phyloP scores from a whole-genome alignment of 2,113 vertebrate species.

The Podocnemis expansa region DNA sequence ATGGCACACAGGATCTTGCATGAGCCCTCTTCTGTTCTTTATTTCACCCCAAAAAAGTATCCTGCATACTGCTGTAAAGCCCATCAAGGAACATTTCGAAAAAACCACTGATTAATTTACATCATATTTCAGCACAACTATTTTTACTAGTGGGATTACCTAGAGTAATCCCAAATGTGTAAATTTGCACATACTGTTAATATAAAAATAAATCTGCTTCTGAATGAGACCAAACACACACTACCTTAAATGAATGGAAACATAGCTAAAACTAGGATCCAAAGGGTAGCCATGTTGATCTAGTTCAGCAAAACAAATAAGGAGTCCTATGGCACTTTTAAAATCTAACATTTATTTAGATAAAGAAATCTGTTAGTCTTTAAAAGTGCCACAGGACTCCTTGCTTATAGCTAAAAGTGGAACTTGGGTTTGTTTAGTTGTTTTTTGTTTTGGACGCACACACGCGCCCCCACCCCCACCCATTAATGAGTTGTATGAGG shows the following conservation, averaged over 20 bases:
- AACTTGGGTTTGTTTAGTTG: fast-evolving
- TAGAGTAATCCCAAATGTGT: not conserved
- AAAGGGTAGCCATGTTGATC: too few species aligned
- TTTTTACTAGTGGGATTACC: not conserved
- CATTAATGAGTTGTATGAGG: not conserved
- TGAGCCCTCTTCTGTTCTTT: not conserved
- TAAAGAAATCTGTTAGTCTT: too few species aligned
- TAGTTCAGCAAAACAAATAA: too few species aligned
- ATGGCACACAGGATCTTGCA: not conserved
- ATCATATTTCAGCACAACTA: not conserved
- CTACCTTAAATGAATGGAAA: not conserved
- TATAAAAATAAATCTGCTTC: not conserved
- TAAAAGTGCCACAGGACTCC: too few species aligned
- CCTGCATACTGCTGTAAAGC: not conserved
- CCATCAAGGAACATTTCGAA: not conserved
- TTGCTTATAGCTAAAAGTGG: not conserved
- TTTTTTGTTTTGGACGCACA: not conserved
- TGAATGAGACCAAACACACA: not conserved
- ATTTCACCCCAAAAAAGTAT: not conserved
- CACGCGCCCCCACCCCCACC: too few species aligned
- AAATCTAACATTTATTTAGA: too few species aligned
- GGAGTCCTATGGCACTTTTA: too few species aligned
- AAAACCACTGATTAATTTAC: not conserved
- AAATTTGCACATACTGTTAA: not conserved
- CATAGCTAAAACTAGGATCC: not conserved